phyloP scores from a whole-genome alignment of 1,140 invertebrate genomes.

The Solen grandis region DNA sequence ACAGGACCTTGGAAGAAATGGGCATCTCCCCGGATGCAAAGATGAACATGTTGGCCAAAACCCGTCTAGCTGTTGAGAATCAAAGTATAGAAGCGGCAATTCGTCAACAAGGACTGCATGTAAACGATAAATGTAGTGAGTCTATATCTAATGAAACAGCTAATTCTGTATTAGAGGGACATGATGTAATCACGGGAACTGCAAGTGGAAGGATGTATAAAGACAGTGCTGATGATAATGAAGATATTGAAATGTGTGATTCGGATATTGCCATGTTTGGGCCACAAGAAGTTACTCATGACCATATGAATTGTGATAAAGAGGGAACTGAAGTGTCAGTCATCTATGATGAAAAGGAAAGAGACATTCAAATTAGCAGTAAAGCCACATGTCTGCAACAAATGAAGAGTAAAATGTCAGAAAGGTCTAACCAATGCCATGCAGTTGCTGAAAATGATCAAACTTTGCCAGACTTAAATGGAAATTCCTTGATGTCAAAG shows the following conservation, averaged over 20 bases:
- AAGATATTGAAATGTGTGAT: background rate
- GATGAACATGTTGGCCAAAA: slow-evolving; percentile 83
- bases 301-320: too few species aligned
- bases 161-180: background rate
- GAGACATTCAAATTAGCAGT: too few species aligned
- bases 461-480: too few species aligned
- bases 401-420: background rate
- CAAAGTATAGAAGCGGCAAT: slow-evolving; percentile 86
- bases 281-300: background rate
- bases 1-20: slow-evolving; percentile 86
- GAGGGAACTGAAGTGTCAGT: background rate
- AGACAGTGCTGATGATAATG: background rate
- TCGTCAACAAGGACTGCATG: slow-evolving; percentile 83
- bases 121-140: background rate
- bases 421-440: background rate
- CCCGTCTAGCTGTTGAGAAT: slow-evolving; percentile 84
- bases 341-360: background rate
- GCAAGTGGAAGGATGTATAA: background rate
- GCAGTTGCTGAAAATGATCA: background rate
- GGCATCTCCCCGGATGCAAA: slow-evolving; percentile 82
- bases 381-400: too few species aligned
- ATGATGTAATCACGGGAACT: background rate
- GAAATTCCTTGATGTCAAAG: background rate
- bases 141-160: too few species aligned
- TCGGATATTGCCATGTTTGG: background rate